Conservation (phyloP, 2,888 invertebrate genomes). For the Amiota communis region DNA sequence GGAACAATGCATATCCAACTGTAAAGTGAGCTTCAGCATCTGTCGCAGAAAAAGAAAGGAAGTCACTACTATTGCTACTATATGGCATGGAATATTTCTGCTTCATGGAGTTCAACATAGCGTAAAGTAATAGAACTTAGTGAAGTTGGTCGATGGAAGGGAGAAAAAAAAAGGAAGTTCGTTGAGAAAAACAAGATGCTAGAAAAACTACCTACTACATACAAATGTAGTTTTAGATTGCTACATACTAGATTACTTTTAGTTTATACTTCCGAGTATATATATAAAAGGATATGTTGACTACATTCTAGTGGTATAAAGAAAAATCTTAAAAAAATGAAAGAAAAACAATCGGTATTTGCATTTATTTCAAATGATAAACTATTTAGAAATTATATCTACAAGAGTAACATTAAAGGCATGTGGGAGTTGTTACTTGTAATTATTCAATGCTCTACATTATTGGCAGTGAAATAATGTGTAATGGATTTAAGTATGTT, state of each 20-base stretch:
- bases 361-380: too few relatives aligned
- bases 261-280: not conserved
- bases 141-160: too few relatives aligned
- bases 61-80: not conserved
- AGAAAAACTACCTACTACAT: not conserved
- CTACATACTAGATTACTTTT: too few relatives aligned
- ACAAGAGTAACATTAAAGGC: too few relatives aligned
- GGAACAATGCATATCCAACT: constrained; percentile 24
- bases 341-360: too few relatives aligned
- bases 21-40: constrained; percentile 19
- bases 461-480: too few relatives aligned
- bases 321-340: too few relatives aligned
- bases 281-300: not conserved
- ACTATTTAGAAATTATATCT: too few relatives aligned
- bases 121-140: not conserved
- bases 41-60: not conserved
- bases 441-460: too few relatives aligned
- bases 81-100: constrained; percentile 12
- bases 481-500: too few relatives aligned
- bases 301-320: not conserved
- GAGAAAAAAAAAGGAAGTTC: not conserved
- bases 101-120: not conserved
- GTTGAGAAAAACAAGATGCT: not conserved
- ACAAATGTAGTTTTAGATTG: not conserved
- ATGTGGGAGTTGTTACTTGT: too few relatives aligned